A percentile compares a stretch with the other conserved stretches of the same genome.
phyloP scores from a whole-genome alignment of 2,888 invertebrate species.

The Terebella lapidaria region DNA sequence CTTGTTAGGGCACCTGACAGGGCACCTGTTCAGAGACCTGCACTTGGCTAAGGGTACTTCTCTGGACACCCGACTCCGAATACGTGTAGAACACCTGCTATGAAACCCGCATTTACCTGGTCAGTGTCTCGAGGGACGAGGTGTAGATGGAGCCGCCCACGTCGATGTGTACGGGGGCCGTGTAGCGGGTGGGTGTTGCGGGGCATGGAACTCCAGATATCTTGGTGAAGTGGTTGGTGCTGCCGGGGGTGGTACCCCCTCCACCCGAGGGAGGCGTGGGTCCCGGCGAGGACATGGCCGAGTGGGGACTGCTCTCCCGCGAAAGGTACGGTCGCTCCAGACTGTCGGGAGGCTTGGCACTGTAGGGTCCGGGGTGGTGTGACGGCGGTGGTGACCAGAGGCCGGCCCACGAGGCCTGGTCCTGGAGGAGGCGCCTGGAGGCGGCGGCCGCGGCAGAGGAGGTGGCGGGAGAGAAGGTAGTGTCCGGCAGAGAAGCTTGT shows the following conservation, averaged over 20 bases:
- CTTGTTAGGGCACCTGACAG: no score
- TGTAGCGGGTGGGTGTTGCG: slow-evolving; percentile 84
- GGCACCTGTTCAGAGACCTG: no score
- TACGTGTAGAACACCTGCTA: no score
- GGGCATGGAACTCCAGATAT: slow-evolving; percentile 89
- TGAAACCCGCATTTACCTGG: slow-evolving; percentile 74
- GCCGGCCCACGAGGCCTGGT: neutral
- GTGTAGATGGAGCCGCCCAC: slow-evolving; percentile 96
- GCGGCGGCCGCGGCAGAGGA: no score
- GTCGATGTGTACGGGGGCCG: slow-evolving; percentile 95
- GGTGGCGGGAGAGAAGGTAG: no score
- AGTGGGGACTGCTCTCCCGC: neutral
- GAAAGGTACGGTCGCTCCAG: neutral
- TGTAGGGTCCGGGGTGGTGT: neutral
- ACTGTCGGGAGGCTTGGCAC: no score
- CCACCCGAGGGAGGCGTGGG: no score
- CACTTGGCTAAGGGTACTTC: no score
- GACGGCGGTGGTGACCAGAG: neutral
- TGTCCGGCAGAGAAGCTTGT: no score
- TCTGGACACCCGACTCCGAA: no score
- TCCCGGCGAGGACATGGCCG: slow-evolving; percentile 11
- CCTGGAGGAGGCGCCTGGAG: no score
- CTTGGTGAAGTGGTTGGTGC: slow-evolving; percentile 51
- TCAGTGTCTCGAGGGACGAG: slow-evolving; percentile 89
- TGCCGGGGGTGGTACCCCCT: neutral